phyloP scores from a whole-genome alignment of 1,140 invertebrate genomes.

The Caenorhabditis brenneri region DNA sequence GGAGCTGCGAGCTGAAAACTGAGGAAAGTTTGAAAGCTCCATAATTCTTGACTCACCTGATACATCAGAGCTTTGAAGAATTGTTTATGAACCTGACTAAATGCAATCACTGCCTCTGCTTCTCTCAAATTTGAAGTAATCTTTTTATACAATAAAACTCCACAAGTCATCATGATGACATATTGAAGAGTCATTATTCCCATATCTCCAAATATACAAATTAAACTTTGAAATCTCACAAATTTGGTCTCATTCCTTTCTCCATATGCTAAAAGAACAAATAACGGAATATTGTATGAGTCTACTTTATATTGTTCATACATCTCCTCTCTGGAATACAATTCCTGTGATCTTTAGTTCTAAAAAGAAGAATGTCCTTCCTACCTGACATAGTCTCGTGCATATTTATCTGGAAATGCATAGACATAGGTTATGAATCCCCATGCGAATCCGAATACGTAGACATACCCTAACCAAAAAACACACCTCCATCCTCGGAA shows the following conservation, averaged over 20 bases:
- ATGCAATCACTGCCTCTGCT: neutral
- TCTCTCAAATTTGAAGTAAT: neutral
- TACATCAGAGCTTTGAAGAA: neutral
- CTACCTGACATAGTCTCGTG: neutral
- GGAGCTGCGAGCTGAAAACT: neutral
- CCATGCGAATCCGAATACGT: neutral
- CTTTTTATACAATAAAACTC: neutral
- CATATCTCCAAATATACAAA: neutral
- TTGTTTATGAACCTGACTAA: neutral
- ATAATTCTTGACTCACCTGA: neutral
- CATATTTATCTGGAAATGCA: neutral
- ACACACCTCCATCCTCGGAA: neutral
- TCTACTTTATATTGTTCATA: neutral
- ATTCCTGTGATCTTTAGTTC: no score
- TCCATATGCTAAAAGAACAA: neutral
- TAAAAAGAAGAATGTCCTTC: no score
- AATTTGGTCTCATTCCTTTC: neutral
- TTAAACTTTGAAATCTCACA: neutral
- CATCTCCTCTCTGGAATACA: neutral
- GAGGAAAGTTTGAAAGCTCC: neutral
- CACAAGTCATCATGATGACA: neutral
- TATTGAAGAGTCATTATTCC: neutral
- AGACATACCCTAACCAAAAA: neutral
- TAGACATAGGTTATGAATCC: conserved; percentile 13
- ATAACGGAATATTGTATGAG: neutral